Evolutionary conservation across 2,113 vertebrate genomes (phyloP).

Genomic region (Ptyas mucosa): DNA sequence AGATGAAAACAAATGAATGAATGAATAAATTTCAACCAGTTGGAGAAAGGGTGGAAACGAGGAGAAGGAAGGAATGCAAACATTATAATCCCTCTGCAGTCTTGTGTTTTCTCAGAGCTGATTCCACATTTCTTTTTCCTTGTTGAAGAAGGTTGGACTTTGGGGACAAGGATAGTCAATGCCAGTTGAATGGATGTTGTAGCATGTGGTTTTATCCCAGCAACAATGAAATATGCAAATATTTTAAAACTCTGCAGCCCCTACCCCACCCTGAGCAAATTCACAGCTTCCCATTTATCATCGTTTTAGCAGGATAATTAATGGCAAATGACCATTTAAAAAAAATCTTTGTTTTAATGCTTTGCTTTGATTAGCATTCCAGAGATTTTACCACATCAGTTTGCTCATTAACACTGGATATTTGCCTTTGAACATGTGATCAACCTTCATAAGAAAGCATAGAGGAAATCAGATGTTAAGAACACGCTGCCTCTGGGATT

Average conservation of each 20-base stretch:
- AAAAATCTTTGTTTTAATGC: background rate
- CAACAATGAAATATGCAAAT: background rate
- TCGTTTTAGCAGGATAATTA: background rate
- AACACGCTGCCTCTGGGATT: background rate
- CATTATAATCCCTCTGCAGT: background rate
- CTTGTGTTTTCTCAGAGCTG: background rate
- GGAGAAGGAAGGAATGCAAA: background rate
- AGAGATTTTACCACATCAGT: background rate
- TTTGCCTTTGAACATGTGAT: background rate
- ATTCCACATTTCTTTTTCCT: background rate
- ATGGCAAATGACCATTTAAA: background rate
- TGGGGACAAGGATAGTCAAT: background rate
- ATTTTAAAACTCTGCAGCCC: background rate
- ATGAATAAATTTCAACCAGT: background rate
- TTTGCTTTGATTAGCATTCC: background rate
- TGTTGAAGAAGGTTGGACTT: background rate
- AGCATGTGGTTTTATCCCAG: background rate
- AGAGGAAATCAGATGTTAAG: background rate
- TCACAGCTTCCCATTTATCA: background rate
- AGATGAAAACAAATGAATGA: background rate
- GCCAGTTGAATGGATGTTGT: background rate
- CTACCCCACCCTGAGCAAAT: background rate
- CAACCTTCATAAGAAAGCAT: background rate
- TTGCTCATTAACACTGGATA: background rate
- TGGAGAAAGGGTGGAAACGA: background rate